These are phyloP conservation scores for Bursaphelenchus okinawaensis DNA, from an alignment of 2,888 invertebrate genomes.

Conservation along the genomic window DNA sequence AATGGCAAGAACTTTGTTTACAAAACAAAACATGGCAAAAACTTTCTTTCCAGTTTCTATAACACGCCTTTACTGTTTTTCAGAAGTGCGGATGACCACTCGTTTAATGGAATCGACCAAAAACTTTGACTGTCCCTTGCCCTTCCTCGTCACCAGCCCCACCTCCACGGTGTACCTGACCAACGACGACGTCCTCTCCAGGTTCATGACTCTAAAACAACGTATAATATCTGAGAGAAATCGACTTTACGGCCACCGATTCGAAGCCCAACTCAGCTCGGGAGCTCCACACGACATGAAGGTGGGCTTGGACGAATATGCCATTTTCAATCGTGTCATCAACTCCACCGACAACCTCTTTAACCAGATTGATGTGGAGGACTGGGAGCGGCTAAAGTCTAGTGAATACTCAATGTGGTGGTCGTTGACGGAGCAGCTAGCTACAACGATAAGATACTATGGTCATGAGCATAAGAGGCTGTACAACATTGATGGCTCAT, in stretches of 20 bases:
- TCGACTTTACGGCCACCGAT: slow-evolving; percentile 2
- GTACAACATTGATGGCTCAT: slow-evolving; percentile 11
- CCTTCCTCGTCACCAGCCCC: not conserved
- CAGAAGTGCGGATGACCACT: not conserved
- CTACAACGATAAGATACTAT: not conserved
- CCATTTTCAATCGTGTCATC: slow-evolving; percentile 7
- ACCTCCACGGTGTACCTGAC: not conserved
- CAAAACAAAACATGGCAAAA: too few relatives aligned
- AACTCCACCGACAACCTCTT: not conserved
- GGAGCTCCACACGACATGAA: slow-evolving; percentile 6
- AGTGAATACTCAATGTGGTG: slow-evolving; percentile 9
- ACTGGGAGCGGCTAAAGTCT: slow-evolving; percentile 1
- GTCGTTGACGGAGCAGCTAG: slow-evolving; percentile 4
- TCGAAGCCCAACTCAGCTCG: slow-evolving; percentile 2
- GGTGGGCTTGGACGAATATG: slow-evolving; percentile 2
- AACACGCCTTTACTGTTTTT: too few relatives aligned
- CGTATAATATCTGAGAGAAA: not conserved
- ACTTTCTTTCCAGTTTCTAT: too few relatives aligned
- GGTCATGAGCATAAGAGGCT: slow-evolving; percentile 6
- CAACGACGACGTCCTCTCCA: not conserved
- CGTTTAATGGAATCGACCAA: not conserved
- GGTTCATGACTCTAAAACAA: not conserved
- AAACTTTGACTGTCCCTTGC: not conserved
- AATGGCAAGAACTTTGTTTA: too few relatives aligned
- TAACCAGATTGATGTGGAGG: not conserved